Conservation (phyloP, 2,888 invertebrate species). For the Drosophila setosimentum region DNA sequence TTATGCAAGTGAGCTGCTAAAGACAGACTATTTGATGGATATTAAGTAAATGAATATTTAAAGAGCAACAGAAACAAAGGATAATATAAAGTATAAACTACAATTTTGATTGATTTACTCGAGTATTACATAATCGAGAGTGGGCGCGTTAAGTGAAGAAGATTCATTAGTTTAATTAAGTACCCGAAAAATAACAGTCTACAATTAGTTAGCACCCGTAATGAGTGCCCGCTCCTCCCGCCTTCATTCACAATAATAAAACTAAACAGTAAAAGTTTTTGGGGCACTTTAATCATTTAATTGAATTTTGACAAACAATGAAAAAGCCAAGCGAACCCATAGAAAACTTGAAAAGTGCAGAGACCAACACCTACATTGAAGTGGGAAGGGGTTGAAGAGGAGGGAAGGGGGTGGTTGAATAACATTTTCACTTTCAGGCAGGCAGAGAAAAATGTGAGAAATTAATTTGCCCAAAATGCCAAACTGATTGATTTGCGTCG, state of each 20-base stretch:
- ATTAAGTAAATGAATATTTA: conserved; percentile 16
- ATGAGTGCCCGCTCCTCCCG: neutral
- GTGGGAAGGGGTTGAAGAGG: neutral
- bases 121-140: conserved; percentile 23
- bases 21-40: conserved; percentile 24
- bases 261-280: conserved; percentile 48
- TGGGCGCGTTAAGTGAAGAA: neutral
- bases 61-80: conserved; percentile 21
- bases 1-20: conserved; percentile 61
- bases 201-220: conserved; percentile 50
- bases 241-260: conserved; percentile 10
- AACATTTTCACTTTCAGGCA: conserved; percentile 56
- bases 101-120: conserved; percentile 34
- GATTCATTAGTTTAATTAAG: conserved; percentile 56
- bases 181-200: conserved; percentile 26
- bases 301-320: conserved; percentile 64
- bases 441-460: conserved; percentile 68
- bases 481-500: conserved; percentile 68
- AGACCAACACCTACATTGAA: conserved; percentile 34
- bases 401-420: neutral
- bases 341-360: conserved; percentile 32
- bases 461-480: conserved; percentile 74
- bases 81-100: conserved; percentile 4
- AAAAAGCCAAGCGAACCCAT: conserved; percentile 10
- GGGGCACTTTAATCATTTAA: conserved; percentile 68